Evolutionary conservation across 2,888 invertebrate species (phyloP), one percentile per base, ranked within the genome.

Genomic region (Apantesis nais): DNA sequence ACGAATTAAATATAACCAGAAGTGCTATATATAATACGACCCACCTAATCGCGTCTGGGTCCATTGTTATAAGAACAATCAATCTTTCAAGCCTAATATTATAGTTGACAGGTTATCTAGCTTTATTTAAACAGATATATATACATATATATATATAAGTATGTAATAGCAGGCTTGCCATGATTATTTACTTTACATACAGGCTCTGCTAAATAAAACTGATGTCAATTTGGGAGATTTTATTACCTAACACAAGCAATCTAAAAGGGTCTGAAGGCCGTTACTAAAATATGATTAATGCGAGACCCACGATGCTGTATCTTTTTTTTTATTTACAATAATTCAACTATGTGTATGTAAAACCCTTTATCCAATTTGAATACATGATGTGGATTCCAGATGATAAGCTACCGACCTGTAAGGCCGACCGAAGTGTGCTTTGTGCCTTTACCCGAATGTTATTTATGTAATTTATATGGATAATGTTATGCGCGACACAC

Each of bases 1-100:
- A 83, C 78, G 72, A 74, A 83, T 82, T 68, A 77, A 31, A 72
- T 68, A 8, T 48, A 73, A 83, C 82, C 83, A 82, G 84, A 82
- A 83, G 71, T 77, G 60, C 68, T 70, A 34, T 5, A 34, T 7
- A 48, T 11, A 48, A 31, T 34, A 22, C 7, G 1, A n/a, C 34
- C n/a, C 2, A 61, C 61, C 9, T 34, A 34, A 69, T 74, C 39
- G 68, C 58, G 60, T 2, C 5, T 61, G 11, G 16, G 5, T 29
- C 29, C 12, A 58, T 58, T 58, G 58, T 29, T 58, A 25, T 29
- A 58, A 58, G 29, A 14, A 29, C 58, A 58, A 58, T 58, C 16
- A 58, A 58, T 58, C 58, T 55, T 25, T 0, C 12, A 58, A 58
- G 58, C 14, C 25, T 55, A 25, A 55, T 14, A 29, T 14, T 58